A percentile compares a stretch with the other conserved stretches of the same genome.
Evolutionary conservation across 2,888 invertebrate species (phyloP).

Genomic region (Steromphala cineraria): DNA sequence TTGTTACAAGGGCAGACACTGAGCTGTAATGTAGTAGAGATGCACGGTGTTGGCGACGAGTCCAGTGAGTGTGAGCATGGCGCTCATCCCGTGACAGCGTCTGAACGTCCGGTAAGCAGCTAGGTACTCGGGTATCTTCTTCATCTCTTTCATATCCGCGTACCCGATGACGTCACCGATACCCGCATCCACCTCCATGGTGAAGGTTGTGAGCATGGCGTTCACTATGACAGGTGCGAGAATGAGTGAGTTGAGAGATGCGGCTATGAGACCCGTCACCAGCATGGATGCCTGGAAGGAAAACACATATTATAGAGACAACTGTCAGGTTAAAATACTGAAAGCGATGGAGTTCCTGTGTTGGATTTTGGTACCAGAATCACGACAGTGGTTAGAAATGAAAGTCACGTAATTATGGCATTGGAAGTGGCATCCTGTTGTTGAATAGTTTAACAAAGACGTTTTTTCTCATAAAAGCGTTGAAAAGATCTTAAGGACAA

Average conservation of each 20-base stretch:
- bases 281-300: conserved; percentile 46
- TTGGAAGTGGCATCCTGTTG: no score
- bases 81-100: conserved; percentile 49
- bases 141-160: conserved; percentile 50
- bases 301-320: no score
- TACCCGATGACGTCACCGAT: conserved; percentile 52
- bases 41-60: conserved; percentile 50
- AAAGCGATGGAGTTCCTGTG: no score
- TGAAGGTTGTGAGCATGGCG: conserved; percentile 51
- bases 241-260: conserved; percentile 50
- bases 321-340: no score
- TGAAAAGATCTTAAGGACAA: no score
- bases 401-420: no score
- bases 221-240: conserved; percentile 52
- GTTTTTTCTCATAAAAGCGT: no score
- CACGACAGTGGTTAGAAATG: no score
- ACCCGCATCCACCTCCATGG: conserved; percentile 52
- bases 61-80: conserved; percentile 45
- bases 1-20: conserved; percentile 28
- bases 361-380: no score
- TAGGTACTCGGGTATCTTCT: conserved; percentile 48
- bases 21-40: conserved; percentile 48
- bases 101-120: conserved; percentile 48
- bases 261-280: conserved; percentile 40
- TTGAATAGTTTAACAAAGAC: no score